Percentiles rank a stretch among this genome's conserved stretches.
phyloP scores from a whole-genome alignment of 2,888 invertebrate species.

The Dexiosoma caninum region DNA sequence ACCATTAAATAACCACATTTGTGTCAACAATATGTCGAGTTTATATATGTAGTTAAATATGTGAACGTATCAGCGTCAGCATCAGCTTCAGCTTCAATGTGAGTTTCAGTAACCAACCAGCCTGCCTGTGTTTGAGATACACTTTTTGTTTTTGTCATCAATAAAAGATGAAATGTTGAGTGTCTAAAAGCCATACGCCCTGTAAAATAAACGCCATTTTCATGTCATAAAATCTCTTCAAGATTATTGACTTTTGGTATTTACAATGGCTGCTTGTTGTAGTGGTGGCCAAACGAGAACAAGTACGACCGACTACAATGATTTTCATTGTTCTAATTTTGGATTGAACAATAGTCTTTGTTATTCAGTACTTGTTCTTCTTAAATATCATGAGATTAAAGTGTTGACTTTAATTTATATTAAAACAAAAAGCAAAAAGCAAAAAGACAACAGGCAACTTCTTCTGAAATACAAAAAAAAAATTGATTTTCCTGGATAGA shows the following conservation, averaged over 20 bases:
- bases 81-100: too few species aligned
- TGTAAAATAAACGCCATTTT: conserved; percentile 51
- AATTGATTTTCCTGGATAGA: background rate
- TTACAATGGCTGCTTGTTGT: background rate
- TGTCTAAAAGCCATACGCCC: conserved; percentile 3
- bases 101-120: background rate
- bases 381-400: background rate
- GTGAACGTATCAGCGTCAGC: background rate
- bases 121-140: background rate
- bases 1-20: conserved; percentile 71
- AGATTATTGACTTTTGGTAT: conserved; percentile 20
- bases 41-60: conserved; percentile 1
- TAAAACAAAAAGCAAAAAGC: too few species aligned
- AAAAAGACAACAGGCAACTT: background rate
- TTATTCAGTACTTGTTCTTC: background rate
- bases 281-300: too few species aligned
- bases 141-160: conserved; percentile 34
- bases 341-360: conserved; percentile 1
- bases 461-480: background rate
- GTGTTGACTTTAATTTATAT: background rate
- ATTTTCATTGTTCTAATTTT: conserved; percentile 9
- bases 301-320: background rate
- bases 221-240: conserved; percentile 21
- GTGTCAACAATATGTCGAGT: conserved; percentile 66
- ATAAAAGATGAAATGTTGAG: conserved; percentile 26